These are phyloP conservation scores for Dynastes maya DNA, from an alignment of 2,888 invertebrate species.

Conservation along the genomic window DNA sequence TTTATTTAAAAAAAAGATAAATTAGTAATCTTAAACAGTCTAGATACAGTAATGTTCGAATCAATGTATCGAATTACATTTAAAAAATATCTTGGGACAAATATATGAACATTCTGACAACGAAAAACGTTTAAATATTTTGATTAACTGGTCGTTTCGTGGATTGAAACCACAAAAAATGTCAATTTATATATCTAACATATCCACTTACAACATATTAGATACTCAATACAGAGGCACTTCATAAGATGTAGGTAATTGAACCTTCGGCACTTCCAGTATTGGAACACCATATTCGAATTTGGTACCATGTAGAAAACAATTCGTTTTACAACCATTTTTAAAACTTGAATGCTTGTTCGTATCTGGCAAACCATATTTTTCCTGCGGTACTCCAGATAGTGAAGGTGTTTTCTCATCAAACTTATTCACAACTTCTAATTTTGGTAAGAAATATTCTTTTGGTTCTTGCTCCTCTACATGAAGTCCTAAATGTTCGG, in stretches of 20 bases:
- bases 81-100: no score
- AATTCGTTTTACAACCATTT: conserved; percentile 1
- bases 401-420: neutral
- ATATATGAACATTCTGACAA: no score
- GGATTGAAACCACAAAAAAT: no score
- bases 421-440: neutral
- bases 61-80: no score
- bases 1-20: no score
- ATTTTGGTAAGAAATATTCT: conserved; percentile 24
- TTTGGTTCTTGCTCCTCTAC: neutral
- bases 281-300: conserved; percentile 35
- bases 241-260: conserved; percentile 21
- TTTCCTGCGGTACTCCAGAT: neutral
- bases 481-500: neutral
- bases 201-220: no score
- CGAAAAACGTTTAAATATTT: no score
- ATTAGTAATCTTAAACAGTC: no score
- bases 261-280: conserved; percentile 1
- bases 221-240: conserved; percentile 26
- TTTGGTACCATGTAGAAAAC: neutral
- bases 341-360: neutral
- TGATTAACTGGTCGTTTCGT: no score
- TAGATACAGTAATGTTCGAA: no score
- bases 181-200: no score
- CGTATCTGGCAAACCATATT: neutral